Evolutionary conservation across 2,797 vertebrate species (phyloP).

Genomic region (Phyllotis vaccarum): DNA sequence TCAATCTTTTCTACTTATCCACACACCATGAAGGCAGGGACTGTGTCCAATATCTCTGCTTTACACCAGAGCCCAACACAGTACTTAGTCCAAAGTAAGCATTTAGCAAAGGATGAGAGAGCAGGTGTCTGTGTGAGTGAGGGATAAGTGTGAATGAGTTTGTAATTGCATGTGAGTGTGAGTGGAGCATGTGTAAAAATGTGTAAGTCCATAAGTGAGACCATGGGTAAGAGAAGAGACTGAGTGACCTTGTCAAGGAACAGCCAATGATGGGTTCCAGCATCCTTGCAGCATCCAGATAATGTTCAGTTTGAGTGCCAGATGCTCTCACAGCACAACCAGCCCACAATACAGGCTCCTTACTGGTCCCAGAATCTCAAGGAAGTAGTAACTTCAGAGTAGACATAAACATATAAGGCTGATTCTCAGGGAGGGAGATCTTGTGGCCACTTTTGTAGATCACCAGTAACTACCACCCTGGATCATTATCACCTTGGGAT

Average conservation of each 20-base stretch:
- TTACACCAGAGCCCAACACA: not conserved
- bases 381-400: too few species aligned
- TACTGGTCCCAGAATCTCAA: not conserved
- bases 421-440: not conserved
- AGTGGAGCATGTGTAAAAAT: too few species aligned
- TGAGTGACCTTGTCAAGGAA: not conserved
- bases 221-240: not conserved
- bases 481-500: not conserved
- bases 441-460: fast-evolving
- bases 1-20: not conserved
- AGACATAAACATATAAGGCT: fast-evolving
- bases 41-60: not conserved
- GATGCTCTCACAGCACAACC: not conserved
- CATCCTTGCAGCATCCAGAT: not conserved
- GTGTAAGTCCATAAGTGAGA: not conserved
- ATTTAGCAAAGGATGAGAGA: not conserved
- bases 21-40: not conserved
- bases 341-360: not conserved
- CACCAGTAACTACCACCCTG: not conserved
- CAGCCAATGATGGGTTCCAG: not conserved
- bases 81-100: not conserved
- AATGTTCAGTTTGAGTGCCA: not conserved
- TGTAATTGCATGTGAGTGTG: not conserved
- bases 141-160: not conserved
- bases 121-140: not conserved